Base-by-base conservation (phyloP, 2,888 invertebrate species). In the Drosophila ustulata region DNA sequence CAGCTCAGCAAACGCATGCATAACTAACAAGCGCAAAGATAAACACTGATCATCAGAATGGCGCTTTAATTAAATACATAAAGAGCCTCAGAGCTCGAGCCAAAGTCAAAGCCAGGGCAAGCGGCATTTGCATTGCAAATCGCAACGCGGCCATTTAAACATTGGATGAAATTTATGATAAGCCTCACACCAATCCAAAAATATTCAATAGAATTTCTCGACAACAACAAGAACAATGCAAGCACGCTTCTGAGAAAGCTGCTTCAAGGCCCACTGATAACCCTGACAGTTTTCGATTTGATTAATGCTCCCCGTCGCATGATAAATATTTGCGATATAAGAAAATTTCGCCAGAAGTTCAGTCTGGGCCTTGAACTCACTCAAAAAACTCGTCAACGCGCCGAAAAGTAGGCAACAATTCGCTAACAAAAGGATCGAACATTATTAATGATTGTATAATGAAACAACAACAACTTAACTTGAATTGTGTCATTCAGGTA, bases 31-130 rank as follows among this genome's bases (percentile, higher is more conserved):
- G 51, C 37, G 32, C 46, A 55, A 55, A 46, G 65, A 65, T 79
- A 82, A 75, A 63, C 74, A 68, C 43, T 70, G 68, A 72, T 71
- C 53, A 63, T 11, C 80, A 47, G 66, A 86, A 82, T 74, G 78
- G 83, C 50, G 56, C 78, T 74, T 86, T 83, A 83, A 84, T 84
- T 84, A 84, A 83, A 81, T 89, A 72, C 76, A 73, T 87, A 89
- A 83, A 80, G 66, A 74, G 47, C 63, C 65, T 34, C 37, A 13
- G 25, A 13, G 25, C 23, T 11, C 9, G n/a, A 55, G 5, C 3
- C 25, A 23, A 23, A 45, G 13, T 13, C 13, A 41, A 3, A 18
- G 39, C 39, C 39, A 41, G 9, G 37, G 23, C 37, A 25, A 52
- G n/a, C 13, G 46, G 23, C 25, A 83, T 83, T 88, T 71, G 83